Evolutionary conservation across 92 coral and sea anemone genomes (phyloP), one percentile per base, ranked within the genome.

Genomic region (Actinostola sp.): DNA sequence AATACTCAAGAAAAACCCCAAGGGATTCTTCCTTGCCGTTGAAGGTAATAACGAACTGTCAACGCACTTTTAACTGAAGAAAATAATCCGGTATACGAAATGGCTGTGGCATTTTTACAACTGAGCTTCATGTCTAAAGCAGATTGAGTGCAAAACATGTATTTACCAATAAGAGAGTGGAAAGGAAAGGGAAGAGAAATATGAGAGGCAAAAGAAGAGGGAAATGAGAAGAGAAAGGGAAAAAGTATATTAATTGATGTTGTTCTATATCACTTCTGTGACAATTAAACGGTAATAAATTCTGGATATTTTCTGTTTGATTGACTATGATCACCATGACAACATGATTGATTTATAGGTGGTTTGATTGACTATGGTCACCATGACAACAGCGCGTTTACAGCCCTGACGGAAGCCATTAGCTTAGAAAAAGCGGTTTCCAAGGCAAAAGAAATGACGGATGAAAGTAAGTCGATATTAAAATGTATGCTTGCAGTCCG

Each of bases 341-440:
- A 39, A 39, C 14, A 39, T n/a, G 45, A 7, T 39, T 39, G 45
- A 39, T 66, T 58, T 46, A 45, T 34, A 92, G 97, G 86, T 15
- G 97, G 90, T 1, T 82, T 82, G 9, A 87, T 93, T 32, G 98
- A 93, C 61, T 89, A 91, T 66, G 98, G 87, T 27, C 98, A 89
- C 60, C 98, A 93, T 53, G 91, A 29, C 0, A 84, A 84, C 32
- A 53, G 35, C 1, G 98, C 98, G 0, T 81, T 72, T 52, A 61
- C 49, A 32, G 93, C 98, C 9, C 53, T 93, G n/a, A 84, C 92
- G 17, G 91, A 93, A 32, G 59, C 89, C 0, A 63, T 83, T 13
- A 82, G 71, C n/a, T 25, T 89, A 75, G 89, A 89, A 16, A 71
- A 81, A 28, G 89, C 96, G 9, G 91, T 86, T 10, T 51, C 66